These are phyloP conservation scores for Myiopsitta monachus DNA, from an alignment of 2,113 vertebrate species.

Conservation along the genomic window DNA sequence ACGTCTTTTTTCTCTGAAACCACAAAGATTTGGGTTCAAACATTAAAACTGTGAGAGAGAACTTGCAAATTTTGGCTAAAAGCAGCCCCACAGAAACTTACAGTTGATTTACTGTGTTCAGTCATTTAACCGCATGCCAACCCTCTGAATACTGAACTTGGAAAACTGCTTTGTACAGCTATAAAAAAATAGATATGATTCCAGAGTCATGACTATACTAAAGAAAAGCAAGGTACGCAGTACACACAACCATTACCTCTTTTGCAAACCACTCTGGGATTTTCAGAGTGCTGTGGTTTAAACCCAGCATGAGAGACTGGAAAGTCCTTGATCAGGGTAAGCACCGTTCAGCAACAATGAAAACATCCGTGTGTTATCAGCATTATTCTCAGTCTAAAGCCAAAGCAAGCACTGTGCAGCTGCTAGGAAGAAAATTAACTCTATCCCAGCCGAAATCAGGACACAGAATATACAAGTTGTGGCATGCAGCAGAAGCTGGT, in stretches of 20 bases:
- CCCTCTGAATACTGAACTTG: neutral
- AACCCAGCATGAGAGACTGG: neutral
- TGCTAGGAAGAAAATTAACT: neutral
- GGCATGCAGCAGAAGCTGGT: neutral
- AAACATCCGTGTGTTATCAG: neutral
- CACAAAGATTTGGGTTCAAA: neutral
- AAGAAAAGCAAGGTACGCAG: neutral
- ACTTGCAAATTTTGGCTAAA: neutral
- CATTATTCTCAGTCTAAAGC: neutral
- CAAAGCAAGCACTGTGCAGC: neutral
- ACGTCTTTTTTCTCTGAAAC: neutral
- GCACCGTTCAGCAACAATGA: neutral
- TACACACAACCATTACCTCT: neutral
- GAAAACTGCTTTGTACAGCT: neutral
- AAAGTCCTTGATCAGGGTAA: neutral
- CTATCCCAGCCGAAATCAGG: neutral
- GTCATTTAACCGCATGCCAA: neutral
- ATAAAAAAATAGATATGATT: neutral
- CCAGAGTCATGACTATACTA: neutral
- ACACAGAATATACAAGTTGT: neutral
- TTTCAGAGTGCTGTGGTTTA: neutral
- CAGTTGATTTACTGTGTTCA: neutral
- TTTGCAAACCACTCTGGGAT: neutral
- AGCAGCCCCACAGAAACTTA: neutral
- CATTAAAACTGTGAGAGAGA: neutral